phyloP scores from a whole-genome alignment of 2,113 vertebrate species.

The Okapia johnstoni region DNA sequence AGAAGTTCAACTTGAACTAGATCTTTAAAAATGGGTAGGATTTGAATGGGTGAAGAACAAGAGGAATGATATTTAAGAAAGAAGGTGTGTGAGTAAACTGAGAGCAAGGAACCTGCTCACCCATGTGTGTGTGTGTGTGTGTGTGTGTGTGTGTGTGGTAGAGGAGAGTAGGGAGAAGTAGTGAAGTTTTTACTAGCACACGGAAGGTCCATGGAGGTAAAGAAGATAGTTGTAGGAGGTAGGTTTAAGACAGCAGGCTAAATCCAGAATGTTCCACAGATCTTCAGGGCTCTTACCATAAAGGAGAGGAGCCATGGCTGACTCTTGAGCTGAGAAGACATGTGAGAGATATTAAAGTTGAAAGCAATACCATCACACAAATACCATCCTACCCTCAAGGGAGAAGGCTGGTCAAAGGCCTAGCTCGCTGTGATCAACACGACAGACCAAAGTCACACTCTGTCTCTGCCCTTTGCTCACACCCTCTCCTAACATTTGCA shows the following conservation, averaged over 20 bases:
- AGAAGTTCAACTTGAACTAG: not conserved
- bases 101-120: not conserved
- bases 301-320: not conserved
- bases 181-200: not conserved
- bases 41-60: not conserved
- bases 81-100: not conserved
- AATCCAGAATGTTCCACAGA: not conserved
- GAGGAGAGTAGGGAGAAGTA: not conserved
- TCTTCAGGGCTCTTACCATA: not conserved
- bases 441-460: not conserved
- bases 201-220: not conserved
- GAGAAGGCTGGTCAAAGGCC: not conserved
- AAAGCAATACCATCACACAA: not conserved
- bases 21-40: not conserved
- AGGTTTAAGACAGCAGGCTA: not conserved
- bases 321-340: not conserved
- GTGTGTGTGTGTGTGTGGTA: not conserved
- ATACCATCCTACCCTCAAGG: not conserved
- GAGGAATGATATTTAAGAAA: not conserved
- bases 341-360: not conserved
- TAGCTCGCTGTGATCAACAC: not conserved
- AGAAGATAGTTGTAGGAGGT: not conserved
- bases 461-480: not conserved
- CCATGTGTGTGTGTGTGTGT: not conserved
- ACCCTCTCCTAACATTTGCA: not conserved